These are phyloP conservation scores for Gymnobelideus leadbeateri DNA, from an alignment of 2,113 vertebrate species.

Conservation along the genomic window DNA sequence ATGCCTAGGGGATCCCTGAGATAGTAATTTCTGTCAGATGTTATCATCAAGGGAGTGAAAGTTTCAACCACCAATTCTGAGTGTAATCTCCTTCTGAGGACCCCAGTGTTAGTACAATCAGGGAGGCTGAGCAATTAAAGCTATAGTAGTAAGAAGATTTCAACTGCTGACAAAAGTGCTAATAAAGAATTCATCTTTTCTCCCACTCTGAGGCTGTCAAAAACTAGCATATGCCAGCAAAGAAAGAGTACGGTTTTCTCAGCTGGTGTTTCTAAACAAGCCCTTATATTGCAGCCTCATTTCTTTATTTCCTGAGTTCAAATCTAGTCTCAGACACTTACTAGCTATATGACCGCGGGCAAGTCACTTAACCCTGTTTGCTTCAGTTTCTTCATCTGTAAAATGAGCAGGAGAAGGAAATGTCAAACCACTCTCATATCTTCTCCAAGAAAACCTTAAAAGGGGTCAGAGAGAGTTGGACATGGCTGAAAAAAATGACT, in stretches of 20 bases:
- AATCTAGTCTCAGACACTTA: neutral
- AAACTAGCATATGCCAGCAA: neutral
- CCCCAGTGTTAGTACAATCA: neutral
- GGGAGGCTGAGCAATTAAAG: neutral
- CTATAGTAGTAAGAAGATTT: neutral
- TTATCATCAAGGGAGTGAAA: neutral
- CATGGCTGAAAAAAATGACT: neutral
- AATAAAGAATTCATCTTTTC: neutral
- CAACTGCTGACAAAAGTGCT: neutral
- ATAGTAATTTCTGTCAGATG: neutral
- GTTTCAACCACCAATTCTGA: neutral
- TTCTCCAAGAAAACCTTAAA: neutral
- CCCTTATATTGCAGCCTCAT: neutral
- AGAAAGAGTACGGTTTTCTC: neutral
- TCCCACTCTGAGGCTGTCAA: neutral
- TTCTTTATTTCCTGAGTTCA: neutral
- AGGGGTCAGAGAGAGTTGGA: too few species aligned
- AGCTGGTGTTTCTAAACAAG: neutral
- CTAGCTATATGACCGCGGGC: neutral
- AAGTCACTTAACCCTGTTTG: neutral
- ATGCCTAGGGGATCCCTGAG: neutral
- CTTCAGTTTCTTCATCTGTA: neutral
- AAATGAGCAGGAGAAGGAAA: neutral
- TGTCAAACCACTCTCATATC: too few species aligned
- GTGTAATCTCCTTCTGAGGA: neutral